phyloP scores from a whole-genome alignment of 2,113 vertebrate genomes.

The Typhlomys cinereus region DNA sequence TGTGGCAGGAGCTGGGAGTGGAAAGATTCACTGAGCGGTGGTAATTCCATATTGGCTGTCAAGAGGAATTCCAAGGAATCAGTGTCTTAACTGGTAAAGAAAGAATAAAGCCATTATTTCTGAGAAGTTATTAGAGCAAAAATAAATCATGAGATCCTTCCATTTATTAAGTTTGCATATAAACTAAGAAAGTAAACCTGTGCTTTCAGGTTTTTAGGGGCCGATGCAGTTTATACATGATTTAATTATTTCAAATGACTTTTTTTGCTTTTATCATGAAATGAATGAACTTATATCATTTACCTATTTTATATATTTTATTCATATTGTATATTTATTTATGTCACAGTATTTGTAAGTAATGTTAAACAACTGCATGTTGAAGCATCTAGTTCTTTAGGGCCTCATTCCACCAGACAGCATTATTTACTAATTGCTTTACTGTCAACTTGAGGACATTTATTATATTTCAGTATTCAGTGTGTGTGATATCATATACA shows the following conservation, averaged over 20 bases:
- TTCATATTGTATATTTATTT: too few relatives aligned
- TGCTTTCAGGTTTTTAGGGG: background rate
- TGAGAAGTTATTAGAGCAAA: background rate
- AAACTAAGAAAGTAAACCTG: background rate
- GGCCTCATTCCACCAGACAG: background rate
- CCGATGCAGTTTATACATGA: background rate
- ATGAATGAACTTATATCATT: constrained; percentile 18
- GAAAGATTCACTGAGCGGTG: background rate
- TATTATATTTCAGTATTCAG: background rate
- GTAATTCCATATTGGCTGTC: background rate
- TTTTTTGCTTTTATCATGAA: constrained; percentile 44
- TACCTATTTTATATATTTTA: too few relatives aligned
- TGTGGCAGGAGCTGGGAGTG: background rate
- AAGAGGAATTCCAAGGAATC: background rate
- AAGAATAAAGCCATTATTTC: background rate
- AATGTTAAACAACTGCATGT: background rate
- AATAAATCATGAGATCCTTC: constrained; percentile 12
- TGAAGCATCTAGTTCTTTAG: background rate
- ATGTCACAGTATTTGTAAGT: background rate
- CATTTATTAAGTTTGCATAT: background rate
- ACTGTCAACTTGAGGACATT: background rate
- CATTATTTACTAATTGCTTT: background rate
- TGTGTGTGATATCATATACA: background rate
- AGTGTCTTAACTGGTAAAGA: constrained; percentile 1
- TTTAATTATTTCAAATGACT: constrained; percentile 32